Evolutionary conservation across 2,888 invertebrate species (phyloP).

Genomic region (Drosophila demipolita): DNA sequence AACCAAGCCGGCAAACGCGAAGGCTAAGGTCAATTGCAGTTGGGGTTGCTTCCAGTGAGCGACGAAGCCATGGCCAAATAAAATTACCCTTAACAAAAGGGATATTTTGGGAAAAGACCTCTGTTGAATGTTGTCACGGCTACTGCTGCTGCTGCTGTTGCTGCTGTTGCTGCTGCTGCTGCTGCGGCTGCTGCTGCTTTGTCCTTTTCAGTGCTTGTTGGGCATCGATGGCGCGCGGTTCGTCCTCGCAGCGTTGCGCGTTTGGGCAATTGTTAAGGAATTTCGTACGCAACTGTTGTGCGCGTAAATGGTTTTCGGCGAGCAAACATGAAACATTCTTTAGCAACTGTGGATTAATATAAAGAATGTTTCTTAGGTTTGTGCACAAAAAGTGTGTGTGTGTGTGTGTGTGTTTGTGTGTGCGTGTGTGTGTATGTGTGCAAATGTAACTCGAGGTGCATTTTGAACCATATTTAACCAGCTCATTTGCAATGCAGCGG

Average conservation of each 20-base stretch:
- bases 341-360: constrained; percentile 73
- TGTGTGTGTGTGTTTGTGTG: too few species aligned
- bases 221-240: constrained; percentile 65
- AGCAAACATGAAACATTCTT: constrained; percentile 61
- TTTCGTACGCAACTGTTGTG: constrained; percentile 8
- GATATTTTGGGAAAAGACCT: constrained; percentile 48
- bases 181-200: not conserved
- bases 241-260: constrained; percentile 21
- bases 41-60: constrained; percentile 64
- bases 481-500: constrained; percentile 61
- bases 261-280: constrained; percentile 10
- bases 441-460: constrained; percentile 22
- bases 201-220: constrained; percentile 57
- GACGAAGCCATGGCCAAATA: constrained; percentile 4
- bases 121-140: constrained; percentile 39
- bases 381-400: constrained; percentile 15
- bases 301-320: constrained; percentile 50
- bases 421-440: not conserved
- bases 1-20: constrained; percentile 75
- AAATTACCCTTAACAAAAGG: constrained; percentile 41
- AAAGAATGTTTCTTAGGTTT: constrained; percentile 60
- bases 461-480: constrained; percentile 30
- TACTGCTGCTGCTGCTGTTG: constrained; percentile 10
- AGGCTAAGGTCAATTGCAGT: constrained; percentile 81
- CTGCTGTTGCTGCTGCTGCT: constrained; percentile 4